Base-by-base conservation (phyloP, 35 echinoderm and acorn worm genomes). In the Heliocidaris erythrogramma region DNA sequence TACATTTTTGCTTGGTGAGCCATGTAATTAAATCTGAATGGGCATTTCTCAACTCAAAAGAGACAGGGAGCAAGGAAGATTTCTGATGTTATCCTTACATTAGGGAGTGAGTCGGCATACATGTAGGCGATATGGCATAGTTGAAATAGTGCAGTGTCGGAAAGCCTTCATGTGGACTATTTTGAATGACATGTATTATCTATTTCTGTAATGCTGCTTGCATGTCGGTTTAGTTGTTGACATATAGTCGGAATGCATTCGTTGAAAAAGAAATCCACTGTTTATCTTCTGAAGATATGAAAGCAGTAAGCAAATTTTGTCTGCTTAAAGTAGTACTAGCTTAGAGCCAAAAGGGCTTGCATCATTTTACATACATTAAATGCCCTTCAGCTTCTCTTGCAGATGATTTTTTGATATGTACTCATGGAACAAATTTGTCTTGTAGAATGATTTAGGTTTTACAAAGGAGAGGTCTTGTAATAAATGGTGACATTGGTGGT, bases 21-120 rank as follows among this genome's bases (percentile, higher is more conserved):
- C 65, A 78, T 78, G 65, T 78, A 78, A 78, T 78, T 78, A 78
- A 78, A 78, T 78, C 65, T 78, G 65, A 78, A 78, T 78, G 65
- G 65, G 65, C 65, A 78, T 78, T 78, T n/a, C 65, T 78, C 65
- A 27, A 78, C 18, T 78, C 65, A 78, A 78, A 78, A n/a, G 21
- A 78, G 65, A 78, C 27, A n/a, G 65, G 65, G 21, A 78, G 17
- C 65, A 78, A 78, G 65, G 65, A n/a, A 78, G 65, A 21, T n/a
- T 27, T 5, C 18, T 18, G n/a, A n/a, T 18, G 65, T 78, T 18
- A n/a, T 78, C 65, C 65, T 78, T n/a, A 24, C 65, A 78, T 78
- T 78, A 78, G 14, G 52, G 52, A 10, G 9, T 56, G 14, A 13
- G 52, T 10, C 10, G 8, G 14, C 52, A 56, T 56, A 56, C 52